phyloP scores from a whole-genome alignment of 2,797 vertebrate genomes.

The Poecilia wingei region DNA sequence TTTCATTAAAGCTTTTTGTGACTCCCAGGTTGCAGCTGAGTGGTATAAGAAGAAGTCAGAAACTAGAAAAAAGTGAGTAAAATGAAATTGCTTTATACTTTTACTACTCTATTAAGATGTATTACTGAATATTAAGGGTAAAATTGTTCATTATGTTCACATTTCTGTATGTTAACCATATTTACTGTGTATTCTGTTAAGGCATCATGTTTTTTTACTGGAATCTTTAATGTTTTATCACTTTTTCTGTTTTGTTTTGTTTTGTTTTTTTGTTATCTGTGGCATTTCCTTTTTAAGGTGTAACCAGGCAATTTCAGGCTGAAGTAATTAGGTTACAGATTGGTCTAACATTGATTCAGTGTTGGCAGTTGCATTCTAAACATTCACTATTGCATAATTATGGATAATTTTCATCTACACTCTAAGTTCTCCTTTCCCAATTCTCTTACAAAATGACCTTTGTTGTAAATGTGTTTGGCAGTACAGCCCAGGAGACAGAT shows the following conservation, averaged over 20 bases:
- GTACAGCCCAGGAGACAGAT: not conserved
- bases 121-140: not conserved
- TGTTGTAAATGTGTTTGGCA: not conserved
- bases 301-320: not conserved
- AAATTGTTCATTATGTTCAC: not conserved
- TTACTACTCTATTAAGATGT: not conserved
- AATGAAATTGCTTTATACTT: not conserved
- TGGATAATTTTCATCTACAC: not conserved
- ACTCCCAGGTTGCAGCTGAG: conserved; percentile 64
- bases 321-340: not conserved
- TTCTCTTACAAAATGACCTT: not conserved
- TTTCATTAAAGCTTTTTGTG: not conserved
- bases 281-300: not conserved
- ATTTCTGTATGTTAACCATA: not conserved
- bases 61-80: conserved; percentile 42
- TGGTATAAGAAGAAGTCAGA: rapidly evolving
- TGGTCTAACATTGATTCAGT: not conserved
- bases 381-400: not conserved
- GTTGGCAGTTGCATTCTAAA: not conserved
- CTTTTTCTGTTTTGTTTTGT: not conserved
- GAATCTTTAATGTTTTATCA: not conserved
- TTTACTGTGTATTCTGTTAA: not conserved
- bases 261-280: not conserved
- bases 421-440: not conserved
- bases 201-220: not conserved